Conservation (phyloP, 2,797 vertebrate species). For the Thunnus albacares region DNA sequence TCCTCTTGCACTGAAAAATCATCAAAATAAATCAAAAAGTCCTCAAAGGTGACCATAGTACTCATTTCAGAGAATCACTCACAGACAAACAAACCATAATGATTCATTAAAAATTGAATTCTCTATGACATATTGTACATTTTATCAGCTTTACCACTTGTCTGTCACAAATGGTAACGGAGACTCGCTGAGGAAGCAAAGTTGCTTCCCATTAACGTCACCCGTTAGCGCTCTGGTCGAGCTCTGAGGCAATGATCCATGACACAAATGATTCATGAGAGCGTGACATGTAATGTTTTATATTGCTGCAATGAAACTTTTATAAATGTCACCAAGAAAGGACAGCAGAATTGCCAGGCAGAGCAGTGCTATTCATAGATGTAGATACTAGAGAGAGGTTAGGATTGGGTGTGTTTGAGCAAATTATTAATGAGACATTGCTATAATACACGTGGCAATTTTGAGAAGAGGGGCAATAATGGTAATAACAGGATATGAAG, state of each 20-base stretch:
- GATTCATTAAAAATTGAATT: constrained; percentile 37
- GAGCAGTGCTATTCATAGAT: constrained; percentile 55
- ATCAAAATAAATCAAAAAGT: constrained; percentile 38
- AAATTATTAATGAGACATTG: constrained; percentile 42
- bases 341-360: constrained; percentile 34
- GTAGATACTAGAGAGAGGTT: constrained; percentile 9
- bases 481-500: neutral
- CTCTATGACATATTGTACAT: constrained; percentile 44
- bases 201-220: constrained; percentile 48
- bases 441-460: constrained; percentile 8
- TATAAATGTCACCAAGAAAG: constrained; percentile 77
- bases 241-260: constrained; percentile 74
- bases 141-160: constrained; percentile 53
- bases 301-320: constrained; percentile 79
- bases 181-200: constrained; percentile 25
- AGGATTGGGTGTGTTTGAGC: constrained; percentile 9
- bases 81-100: constrained; percentile 21
- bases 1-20: constrained; percentile 24
- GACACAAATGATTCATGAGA: constrained; percentile 80
- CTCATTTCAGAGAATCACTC: constrained; percentile 3
- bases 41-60: neutral
- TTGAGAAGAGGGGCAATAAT: neutral
- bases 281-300: constrained; percentile 75
- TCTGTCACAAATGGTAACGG: constrained; percentile 48
- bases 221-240: constrained; percentile 32